Conservation (phyloP, 2,797 vertebrate genomes). For the Neoniphon sammara region DNA sequence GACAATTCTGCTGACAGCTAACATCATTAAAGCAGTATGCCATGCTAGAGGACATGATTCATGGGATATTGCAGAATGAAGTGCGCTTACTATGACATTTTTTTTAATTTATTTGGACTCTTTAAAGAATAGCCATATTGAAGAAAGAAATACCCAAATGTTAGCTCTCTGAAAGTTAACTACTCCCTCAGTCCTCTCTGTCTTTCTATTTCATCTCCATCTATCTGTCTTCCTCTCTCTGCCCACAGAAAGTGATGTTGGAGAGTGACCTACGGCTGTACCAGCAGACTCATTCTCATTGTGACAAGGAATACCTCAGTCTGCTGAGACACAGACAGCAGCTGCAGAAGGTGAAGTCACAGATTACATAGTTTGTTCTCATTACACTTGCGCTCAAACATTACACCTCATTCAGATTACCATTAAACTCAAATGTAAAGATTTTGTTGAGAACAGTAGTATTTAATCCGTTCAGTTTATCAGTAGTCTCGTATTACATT, state of each 20-base stretch:
- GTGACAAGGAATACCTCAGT: conserved; percentile 70
- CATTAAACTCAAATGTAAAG: conserved; percentile 3
- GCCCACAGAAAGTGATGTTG: conserved; percentile 61
- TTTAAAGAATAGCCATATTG: background rate
- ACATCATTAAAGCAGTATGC: background rate
- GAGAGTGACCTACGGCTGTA: conserved; percentile 66
- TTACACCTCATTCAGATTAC: background rate
- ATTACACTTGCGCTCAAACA: background rate
- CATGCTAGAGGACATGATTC: background rate
- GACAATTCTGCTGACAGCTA: background rate
- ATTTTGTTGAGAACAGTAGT: no score
- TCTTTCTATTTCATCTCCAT: background rate
- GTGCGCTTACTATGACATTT: background rate
- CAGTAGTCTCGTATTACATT: no score
- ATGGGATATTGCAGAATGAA: background rate
- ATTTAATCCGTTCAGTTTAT: background rate
- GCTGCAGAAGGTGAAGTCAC: conserved; percentile 63
- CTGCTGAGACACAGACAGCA: conserved; percentile 58
- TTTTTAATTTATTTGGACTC: background rate
- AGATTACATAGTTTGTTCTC: background rate
- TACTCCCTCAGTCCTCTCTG: background rate
- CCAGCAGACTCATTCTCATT: conserved; percentile 59
- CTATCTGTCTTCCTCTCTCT: background rate
- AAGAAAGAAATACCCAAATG: background rate
- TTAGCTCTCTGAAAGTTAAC: no score